These are phyloP conservation scores for Branchinecta lynchi DNA, from an alignment of 1,140 invertebrate species.

Conservation along the genomic window DNA sequence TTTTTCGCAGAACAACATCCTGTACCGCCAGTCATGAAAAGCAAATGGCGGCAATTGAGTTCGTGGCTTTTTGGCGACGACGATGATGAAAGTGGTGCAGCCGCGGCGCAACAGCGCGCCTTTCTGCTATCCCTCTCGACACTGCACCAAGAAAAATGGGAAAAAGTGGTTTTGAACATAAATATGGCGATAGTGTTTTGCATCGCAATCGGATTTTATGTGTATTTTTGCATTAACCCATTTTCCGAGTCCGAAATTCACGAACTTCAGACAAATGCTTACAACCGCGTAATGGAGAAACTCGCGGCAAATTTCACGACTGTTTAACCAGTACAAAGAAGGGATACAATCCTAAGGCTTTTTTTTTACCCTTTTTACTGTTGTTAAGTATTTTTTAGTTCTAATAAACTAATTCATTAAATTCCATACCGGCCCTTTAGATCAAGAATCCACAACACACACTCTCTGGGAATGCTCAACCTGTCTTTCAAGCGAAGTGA, in stretches of 20 bases:
- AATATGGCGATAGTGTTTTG: slow-evolving; percentile 22
- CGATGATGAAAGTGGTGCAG: background rate
- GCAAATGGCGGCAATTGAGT: too few relatives aligned
- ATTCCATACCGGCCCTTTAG: too few relatives aligned
- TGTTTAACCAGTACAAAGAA: too few relatives aligned
- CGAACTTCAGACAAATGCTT: slow-evolving; percentile 18
- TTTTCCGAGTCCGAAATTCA: slow-evolving; percentile 21
- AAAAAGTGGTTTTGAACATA: slow-evolving; percentile 22
- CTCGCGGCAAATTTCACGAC: background rate
- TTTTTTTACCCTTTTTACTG: too few relatives aligned
- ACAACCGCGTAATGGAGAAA: background rate
- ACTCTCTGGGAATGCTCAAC: too few relatives aligned
- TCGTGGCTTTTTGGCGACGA: background rate
- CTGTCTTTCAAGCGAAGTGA: too few relatives aligned
- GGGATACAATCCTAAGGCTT: too few relatives aligned
- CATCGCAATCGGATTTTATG: slow-evolving; percentile 19
- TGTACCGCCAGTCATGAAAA: too few relatives aligned
- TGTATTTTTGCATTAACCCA: slow-evolving; percentile 24
- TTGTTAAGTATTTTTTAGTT: too few relatives aligned
- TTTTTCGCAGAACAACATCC: background rate
- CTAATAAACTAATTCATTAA: too few relatives aligned
- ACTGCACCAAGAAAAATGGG: slow-evolving; percentile 23
- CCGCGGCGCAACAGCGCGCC: background rate
- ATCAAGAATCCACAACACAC: too few relatives aligned
- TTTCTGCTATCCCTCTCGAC: slow-evolving; percentile 13